phyloP scores from a whole-genome alignment of 2,888 invertebrate genomes.

The Ischnus inquisitorius region DNA sequence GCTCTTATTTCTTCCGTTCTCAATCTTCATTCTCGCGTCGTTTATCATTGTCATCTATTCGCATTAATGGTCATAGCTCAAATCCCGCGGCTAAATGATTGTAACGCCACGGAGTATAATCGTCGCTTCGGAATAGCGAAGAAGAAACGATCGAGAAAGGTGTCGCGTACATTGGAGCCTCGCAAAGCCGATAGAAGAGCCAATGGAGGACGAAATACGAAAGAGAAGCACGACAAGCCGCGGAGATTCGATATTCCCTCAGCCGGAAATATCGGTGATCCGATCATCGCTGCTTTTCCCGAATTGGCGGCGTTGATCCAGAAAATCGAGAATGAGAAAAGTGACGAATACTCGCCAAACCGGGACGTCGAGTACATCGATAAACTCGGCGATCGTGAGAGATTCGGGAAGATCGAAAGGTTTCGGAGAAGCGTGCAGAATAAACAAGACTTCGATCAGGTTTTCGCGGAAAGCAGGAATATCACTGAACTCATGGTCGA shows the following conservation, averaged over 20 bases:
- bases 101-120: conserved; percentile 64
- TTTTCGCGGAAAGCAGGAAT: conserved; percentile 14
- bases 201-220: not conserved
- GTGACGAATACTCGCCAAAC: conserved; percentile 9
- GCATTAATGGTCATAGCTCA: conserved; percentile 68
- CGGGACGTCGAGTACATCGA: conserved; percentile 36
- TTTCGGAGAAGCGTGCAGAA: not conserved
- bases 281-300: conserved; percentile 53
- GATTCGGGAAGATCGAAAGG: not conserved
- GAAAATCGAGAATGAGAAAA: not conserved
- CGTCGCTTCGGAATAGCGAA: conserved; percentile 24
- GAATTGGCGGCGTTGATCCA: conserved; percentile 19
- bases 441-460: not conserved
- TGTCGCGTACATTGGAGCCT: not conserved
- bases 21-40: conserved; percentile 1
- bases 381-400: not conserved
- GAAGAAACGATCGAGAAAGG: conserved; percentile 2
- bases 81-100: conserved; percentile 61
- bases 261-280: conserved; percentile 59
- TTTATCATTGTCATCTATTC: conserved; percentile 56
- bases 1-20: conserved; percentile 2
- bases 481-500: conserved; percentile 51
- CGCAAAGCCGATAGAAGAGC: not conserved
- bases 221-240: not conserved
- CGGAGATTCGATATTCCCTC: conserved; percentile 52